Conservation (phyloP, 2,113 vertebrate genomes). For the Saguinus imperator region DNA sequence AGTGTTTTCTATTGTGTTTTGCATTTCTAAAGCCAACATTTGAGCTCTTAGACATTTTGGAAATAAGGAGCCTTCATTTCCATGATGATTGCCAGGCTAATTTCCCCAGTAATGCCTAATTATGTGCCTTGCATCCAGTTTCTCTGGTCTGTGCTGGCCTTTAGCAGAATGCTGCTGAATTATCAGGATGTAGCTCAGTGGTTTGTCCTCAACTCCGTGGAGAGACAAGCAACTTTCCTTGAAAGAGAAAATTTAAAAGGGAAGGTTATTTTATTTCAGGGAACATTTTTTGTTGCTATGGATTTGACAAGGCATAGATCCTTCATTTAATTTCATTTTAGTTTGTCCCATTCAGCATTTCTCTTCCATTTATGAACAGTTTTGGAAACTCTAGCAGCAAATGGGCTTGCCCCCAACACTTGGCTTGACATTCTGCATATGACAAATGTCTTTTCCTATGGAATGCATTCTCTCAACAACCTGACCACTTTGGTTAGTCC, state of each 20-base stretch:
- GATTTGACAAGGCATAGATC: neutral
- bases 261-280: slow-evolving; percentile 1
- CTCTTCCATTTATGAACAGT: neutral
- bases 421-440: neutral
- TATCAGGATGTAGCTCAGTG: neutral
- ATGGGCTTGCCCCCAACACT: neutral
- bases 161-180: neutral
- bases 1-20: neutral
- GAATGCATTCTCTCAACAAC: neutral
- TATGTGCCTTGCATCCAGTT: fast-evolving
- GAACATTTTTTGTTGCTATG: neutral
- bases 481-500: neutral
- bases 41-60: neutral
- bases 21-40: neutral
- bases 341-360: neutral
- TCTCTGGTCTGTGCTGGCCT: neutral
- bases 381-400: neutral
- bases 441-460: neutral
- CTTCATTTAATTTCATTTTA: neutral
- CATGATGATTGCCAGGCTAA: neutral
- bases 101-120: neutral
- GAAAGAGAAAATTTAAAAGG: neutral
- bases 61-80: neutral
- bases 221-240: neutral
- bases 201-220: neutral